Base-by-base conservation (phyloP, 2,888 invertebrate genomes). In the Mylabris sibirica region DNA sequence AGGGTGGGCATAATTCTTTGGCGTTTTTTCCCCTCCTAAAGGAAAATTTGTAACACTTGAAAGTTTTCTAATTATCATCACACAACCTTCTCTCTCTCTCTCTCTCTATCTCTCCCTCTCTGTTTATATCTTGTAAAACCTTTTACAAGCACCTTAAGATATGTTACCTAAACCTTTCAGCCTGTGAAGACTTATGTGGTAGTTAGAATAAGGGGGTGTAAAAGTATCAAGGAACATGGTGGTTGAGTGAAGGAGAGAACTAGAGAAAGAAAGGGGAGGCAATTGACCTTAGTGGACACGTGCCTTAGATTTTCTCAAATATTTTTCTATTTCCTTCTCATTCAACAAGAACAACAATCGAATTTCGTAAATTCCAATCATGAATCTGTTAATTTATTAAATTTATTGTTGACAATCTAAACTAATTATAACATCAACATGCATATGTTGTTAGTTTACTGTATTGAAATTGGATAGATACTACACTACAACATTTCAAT, bases 141-240 rank as follows among this genome's bases (percentile, higher is more conserved):
- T 44, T 44, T 44, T 44, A 44, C 17, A 44, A 44, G 6, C 12
- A 44, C 6, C 5, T 44, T 44, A 44, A 44, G 44, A 44, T 44
- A 44, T 44, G 44, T 44, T 44, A 44, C 44, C 44, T 44, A 44
- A 44, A 44, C 44, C 44, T 44, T 44, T 44, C 44, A 44, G 12
- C 8, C 44, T 5, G n/a, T 44, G 44, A 44, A 44, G 44, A 44
- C 44, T 44, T 44, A 44, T 44, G 44, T n/a, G 44, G 44, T 44
- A 44, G 44, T 44, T 44, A 44, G 17, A 44, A 44, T 44, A 44
- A 38, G 44, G 38, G 38, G 44, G 44, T 44, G 17, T 4, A 44
- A 17, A 44, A 44, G 44, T 44, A 30, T 30, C n/a, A 44, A 44
- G n/a, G 17, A 44, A 44, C n/a, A 4, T n/a, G n/a, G 6, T 5